Conservation (phyloP, 1,140 invertebrate genomes). For the Watersipora subatra region DNA sequence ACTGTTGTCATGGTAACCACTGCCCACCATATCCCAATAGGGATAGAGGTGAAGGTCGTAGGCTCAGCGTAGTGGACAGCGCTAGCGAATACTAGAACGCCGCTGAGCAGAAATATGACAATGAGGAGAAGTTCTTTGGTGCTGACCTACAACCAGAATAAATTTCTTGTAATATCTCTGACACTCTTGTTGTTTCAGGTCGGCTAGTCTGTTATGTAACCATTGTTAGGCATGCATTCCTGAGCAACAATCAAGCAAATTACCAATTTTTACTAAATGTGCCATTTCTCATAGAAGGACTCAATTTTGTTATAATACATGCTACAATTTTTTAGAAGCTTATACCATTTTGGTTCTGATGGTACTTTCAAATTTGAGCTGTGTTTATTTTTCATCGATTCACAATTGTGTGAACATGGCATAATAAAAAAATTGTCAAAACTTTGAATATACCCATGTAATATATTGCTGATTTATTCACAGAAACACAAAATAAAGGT, state of each 20-base stretch:
- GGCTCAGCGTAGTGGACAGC: conserved; percentile 32
- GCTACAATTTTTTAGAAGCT: not conserved
- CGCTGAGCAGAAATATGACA: conserved; percentile 34
- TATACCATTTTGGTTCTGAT: no score
- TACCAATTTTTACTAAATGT: not conserved
- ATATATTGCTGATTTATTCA: no score
- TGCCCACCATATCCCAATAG: conserved; percentile 91
- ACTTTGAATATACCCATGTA: no score
- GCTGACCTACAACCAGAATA: no score
- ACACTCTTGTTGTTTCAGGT: no score
- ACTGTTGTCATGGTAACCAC: conserved; percentile 97
- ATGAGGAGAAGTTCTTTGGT: conserved; percentile 33
- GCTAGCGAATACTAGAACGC: conserved; percentile 36
- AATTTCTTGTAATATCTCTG: no score
- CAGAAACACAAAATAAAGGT: no score
- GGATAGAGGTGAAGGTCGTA: conserved; percentile 57
- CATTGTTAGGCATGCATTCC: not conserved
- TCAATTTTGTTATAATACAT: not conserved
- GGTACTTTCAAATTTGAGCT: no score
- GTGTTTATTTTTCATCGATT: no score
- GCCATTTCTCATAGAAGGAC: not conserved
- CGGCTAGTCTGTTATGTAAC: not conserved
- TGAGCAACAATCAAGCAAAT: not conserved
- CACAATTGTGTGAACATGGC: no score
- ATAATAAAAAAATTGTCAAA: no score